Base-by-base conservation (phyloP, 2,888 invertebrate genomes). In the Troglohyphantes excavatus region DNA sequence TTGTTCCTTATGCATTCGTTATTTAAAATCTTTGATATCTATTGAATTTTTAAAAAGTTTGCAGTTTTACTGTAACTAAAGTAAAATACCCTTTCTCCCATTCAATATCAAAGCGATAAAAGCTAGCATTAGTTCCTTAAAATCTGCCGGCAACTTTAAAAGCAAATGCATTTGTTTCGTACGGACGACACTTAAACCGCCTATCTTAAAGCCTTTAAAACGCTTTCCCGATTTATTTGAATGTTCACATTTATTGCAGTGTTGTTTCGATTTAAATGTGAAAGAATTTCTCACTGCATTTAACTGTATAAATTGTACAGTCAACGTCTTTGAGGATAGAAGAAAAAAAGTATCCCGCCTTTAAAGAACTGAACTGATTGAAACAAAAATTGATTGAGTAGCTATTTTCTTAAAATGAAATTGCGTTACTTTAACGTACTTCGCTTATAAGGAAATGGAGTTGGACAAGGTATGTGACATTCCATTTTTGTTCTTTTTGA, bases 361-460 rank as follows among this genome's bases (percentile, higher is more conserved):
- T 65, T 33, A 78, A 39, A 11, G 26, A 23, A 78, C n/a, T n/a
- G n/a, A n/a, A n/a, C n/a, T 29, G 46, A 33, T 43, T 39, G 43
- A 43, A 78, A 65, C 39, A 78, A 78, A 65, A 78, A 78, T 65
- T 78, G 78, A 78, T 63, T 78, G 78, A 78, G 39, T 65, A 78
- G 63, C 78, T 23, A 65, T 78, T 76, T 65, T 63, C 65, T 43
- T 43, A 17, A 63, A 65, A 65, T 33, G 39, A 78, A 78, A 78
- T 78, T 78, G 59, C 43, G 21, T 78, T 78, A 65, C 78, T 65
- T 5, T 65, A 39, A 19, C 23, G 17, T 13, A 43, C 78, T 26
- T 65, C 26, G 65, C 43, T 78, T 78, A 39, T 39, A 17, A 29
- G 19, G 65, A 75, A 76, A 65, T 65, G 65, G 33, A 17, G 9